Conservation (phyloP, 53 echinoderm and acorn worm genomes). For the Henricia sp. region DNA sequence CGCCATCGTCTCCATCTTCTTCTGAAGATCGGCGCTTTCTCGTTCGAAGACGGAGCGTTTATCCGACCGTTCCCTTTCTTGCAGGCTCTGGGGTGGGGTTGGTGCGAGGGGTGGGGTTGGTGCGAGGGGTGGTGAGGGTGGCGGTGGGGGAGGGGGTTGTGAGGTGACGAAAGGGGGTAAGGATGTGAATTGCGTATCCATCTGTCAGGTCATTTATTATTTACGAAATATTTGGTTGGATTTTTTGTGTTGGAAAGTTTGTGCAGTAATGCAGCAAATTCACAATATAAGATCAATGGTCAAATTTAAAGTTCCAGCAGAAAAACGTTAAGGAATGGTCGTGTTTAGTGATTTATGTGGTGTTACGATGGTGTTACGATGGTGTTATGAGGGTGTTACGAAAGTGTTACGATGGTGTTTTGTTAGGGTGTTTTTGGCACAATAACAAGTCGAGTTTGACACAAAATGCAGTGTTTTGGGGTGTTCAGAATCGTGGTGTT, state of each 20-base stretch:
- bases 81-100: slow-evolving; percentile 65
- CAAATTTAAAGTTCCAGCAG: neutral
- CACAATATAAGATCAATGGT: neutral
- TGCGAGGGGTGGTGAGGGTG: slow-evolving; percentile 14
- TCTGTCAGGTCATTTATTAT: slow-evolving; percentile 36
- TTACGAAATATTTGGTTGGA: neutral
- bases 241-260: neutral
- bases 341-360: too few species aligned
- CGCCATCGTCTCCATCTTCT: slow-evolving; percentile 85
- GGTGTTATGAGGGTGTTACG: neutral
- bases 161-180: slow-evolving; percentile 19
- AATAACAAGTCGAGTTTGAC: too few species aligned
- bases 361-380: neutral
- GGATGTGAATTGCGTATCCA: slow-evolving; percentile 41
- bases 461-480: too few species aligned
- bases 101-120: neutral
- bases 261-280: neutral
- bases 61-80: slow-evolving; percentile 73
- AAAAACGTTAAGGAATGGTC: too few species aligned
- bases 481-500: too few species aligned
- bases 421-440: too few species aligned
- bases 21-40: slow-evolving; percentile 80
- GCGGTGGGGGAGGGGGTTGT: slow-evolving; percentile 15
- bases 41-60: slow-evolving; percentile 73
- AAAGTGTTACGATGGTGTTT: neutral